A percentile compares a stretch with the other conserved stretches of the same genome.
Conservation (phyloP, 53 echinoderm and acorn worm genomes). For the Luidia sarsii region DNA sequence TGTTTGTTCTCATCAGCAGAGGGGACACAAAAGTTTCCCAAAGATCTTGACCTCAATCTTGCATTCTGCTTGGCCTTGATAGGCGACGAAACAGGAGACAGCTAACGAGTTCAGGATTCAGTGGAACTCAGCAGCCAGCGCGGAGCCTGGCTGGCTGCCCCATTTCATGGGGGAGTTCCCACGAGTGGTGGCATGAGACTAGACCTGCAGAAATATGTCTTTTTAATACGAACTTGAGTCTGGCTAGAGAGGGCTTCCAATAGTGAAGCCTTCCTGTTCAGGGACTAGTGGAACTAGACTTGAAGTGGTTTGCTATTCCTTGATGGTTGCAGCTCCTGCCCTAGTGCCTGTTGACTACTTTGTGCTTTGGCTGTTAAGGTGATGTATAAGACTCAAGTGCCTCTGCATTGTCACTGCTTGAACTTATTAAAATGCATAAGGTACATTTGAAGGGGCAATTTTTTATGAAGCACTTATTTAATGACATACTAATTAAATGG, state of each 20-base stretch:
- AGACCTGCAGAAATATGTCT: constrained; percentile 53
- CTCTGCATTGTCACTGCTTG: too few species aligned
- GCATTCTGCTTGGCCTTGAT: constrained; percentile 34
- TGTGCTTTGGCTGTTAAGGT: neutral
- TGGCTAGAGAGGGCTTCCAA: constrained; percentile 35
- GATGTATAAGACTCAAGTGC: too few species aligned
- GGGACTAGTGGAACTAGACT: constrained; percentile 49
- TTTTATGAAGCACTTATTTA: too few species aligned
- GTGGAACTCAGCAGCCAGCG: constrained; percentile 16
- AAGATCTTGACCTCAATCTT: constrained; percentile 53
- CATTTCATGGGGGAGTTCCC: constrained; percentile 48
- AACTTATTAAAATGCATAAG: too few species aligned
- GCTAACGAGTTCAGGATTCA: constrained; percentile 23
- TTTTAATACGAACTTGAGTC: constrained; percentile 49
- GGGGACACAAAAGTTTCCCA: constrained; percentile 38
- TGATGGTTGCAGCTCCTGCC: constrained; percentile 22
- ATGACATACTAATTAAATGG: too few species aligned
- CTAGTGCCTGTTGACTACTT: neutral
- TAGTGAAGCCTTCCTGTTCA: constrained; percentile 55
- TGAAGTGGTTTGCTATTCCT: constrained; percentile 49
- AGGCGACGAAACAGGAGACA: constrained; percentile 33
- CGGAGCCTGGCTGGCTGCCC: constrained; percentile 42
- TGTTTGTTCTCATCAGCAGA: constrained; percentile 25
- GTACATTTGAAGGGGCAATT: too few species aligned
- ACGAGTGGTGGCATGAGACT: constrained; percentile 42